phyloP scores from a whole-genome alignment of 2,888 invertebrate genomes.

The Nezara viridula region DNA sequence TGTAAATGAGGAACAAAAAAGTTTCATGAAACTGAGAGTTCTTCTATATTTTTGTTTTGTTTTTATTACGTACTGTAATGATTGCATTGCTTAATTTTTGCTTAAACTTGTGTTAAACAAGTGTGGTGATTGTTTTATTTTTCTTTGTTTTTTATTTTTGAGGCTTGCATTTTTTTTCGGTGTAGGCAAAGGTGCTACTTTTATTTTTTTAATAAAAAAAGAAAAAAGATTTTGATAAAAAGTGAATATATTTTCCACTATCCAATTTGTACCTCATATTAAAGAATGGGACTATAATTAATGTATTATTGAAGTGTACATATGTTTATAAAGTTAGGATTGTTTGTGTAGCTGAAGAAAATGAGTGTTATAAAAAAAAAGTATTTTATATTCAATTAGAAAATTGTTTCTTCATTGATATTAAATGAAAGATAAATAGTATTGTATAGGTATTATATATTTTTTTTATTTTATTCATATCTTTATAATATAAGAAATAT shows the following conservation, averaged over 20 bases:
- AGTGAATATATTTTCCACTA: constrained; percentile 26
- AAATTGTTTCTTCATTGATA: constrained; percentile 57
- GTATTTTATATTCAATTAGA: constrained; percentile 57
- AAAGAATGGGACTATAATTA: constrained; percentile 40
- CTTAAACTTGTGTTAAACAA: constrained; percentile 50
- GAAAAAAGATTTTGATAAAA: constrained; percentile 45
- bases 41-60: constrained; percentile 57
- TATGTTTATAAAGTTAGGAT: constrained; percentile 59
- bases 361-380: constrained; percentile 53
- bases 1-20: constrained; percentile 51
- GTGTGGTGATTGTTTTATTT: constrained; percentile 53
- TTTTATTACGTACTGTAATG: constrained; percentile 49
- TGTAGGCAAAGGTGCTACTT: constrained; percentile 61
- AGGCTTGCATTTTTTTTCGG: constrained; percentile 61
- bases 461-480: constrained; percentile 62
- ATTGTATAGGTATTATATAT: constrained; percentile 61
- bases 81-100: constrained; percentile 45
- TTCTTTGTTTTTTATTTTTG: constrained; percentile 59
- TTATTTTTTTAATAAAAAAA: constrained; percentile 52
- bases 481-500: constrained; percentile 59
- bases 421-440: constrained; percentile 60
- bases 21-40: constrained; percentile 47
- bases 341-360: constrained; percentile 59
- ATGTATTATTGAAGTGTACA: constrained; percentile 57
- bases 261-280: constrained; percentile 49